Evolutionary conservation across 2,888 invertebrate species (phyloP).

Genomic region (Lithophane socia): DNA sequence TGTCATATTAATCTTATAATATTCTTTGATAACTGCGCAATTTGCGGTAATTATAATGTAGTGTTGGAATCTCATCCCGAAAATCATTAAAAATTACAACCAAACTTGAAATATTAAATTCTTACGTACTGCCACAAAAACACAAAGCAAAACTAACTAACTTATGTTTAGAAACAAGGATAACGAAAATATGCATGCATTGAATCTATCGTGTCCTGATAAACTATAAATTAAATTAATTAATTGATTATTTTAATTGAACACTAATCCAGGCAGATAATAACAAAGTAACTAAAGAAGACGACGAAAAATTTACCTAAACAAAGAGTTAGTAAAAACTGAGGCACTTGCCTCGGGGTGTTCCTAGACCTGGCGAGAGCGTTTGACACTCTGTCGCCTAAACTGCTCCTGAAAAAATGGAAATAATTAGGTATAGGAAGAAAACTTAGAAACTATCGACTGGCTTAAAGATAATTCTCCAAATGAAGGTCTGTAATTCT

Average conservation of each 20-base stretch:
- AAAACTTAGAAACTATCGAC: not conserved
- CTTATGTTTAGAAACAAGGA: slow-evolving; percentile 1
- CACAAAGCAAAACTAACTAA: not conserved
- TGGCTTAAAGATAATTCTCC: not conserved
- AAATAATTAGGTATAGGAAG: slow-evolving; percentile 31
- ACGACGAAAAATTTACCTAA: slow-evolving; percentile 49
- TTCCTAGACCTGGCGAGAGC: slow-evolving; percentile 62
- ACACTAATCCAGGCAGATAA: slow-evolving; percentile 10
- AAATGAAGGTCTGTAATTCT: not conserved
- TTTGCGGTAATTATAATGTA: slow-evolving; percentile 1
- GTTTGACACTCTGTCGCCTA: slow-evolving; percentile 45
- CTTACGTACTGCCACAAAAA: not conserved
- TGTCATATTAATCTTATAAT: slow-evolving; percentile 1
- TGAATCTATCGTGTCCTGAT: slow-evolving; percentile 3
- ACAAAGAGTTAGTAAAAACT: slow-evolving; percentile 43
- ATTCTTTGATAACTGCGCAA: not conserved
- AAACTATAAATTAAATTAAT: slow-evolving; percentile 1
- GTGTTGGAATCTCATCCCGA: not conserved
- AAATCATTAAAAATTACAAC: not conserved
- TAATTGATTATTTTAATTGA: not conserved
- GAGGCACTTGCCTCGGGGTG: slow-evolving; percentile 61
- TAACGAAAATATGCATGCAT: slow-evolving; percentile 25
- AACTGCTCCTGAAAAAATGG: slow-evolving; percentile 56
- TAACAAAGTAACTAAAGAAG: slow-evolving; percentile 35
- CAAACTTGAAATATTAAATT: slow-evolving; percentile 18